These are phyloP conservation scores for Nasonia giraulti DNA, from an alignment of 1,140 invertebrate genomes.

Conservation along the genomic window DNA sequence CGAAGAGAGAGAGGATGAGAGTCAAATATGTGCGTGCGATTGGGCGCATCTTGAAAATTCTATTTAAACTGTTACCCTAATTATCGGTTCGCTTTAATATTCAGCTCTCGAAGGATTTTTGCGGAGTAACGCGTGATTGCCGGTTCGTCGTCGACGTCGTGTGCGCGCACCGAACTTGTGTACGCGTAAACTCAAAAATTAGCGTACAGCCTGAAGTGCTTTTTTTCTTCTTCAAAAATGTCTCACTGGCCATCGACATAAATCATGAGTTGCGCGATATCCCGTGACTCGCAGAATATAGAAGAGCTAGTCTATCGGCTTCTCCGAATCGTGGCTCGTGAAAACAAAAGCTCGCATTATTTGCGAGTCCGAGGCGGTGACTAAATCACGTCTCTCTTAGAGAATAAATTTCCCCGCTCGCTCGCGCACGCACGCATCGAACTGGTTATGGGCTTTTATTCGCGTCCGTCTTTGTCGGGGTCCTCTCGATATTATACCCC, in stretches of 20 bases:
- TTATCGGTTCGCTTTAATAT: not conserved
- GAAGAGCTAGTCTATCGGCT: conserved; percentile 1
- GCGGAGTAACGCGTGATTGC: not conserved
- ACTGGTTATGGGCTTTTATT: conserved; percentile 33
- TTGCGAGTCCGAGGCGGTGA: conserved; percentile 43
- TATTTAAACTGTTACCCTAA: conserved; percentile 5
- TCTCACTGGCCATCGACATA: too few relatives aligned
- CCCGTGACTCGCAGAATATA: too few relatives aligned
- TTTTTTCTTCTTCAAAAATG: too few relatives aligned
- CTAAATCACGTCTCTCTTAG: conserved; percentile 46
- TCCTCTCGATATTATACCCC: conserved; percentile 36
- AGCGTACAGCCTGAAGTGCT: not conserved
- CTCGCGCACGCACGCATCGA: not conserved
- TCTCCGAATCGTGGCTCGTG: conserved; percentile 29
- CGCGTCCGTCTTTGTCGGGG: conserved; percentile 24
- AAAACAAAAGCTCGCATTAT: conserved; percentile 50
- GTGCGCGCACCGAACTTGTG: not conserved
- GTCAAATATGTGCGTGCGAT: conserved; percentile 8
- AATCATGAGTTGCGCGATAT: too few relatives aligned
- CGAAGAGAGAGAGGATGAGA: not conserved
- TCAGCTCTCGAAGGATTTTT: not conserved
- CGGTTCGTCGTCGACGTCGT: not conserved
- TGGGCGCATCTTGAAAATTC: not conserved
- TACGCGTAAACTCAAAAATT: not conserved
- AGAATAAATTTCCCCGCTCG: conserved; percentile 35